Conservation (phyloP, 2,113 vertebrate genomes). For the Petromus typicus region DNA sequence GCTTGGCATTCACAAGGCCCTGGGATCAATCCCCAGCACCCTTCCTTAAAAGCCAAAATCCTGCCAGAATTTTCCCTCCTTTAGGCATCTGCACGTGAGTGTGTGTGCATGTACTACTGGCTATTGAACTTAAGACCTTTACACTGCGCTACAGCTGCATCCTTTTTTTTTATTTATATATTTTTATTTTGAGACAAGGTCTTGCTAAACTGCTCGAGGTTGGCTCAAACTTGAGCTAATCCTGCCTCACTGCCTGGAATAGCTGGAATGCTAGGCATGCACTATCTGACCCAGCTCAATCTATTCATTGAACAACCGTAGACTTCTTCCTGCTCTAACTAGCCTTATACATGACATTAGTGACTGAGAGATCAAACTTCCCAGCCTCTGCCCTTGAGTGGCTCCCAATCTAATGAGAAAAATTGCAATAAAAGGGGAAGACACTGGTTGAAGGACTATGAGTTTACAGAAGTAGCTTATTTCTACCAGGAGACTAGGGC, state of each 20-base stretch:
- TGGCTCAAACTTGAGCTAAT: background rate
- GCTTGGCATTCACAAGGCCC: background rate
- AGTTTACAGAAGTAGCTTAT: background rate
- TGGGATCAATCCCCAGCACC: background rate
- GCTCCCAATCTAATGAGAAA: conserved; percentile 9
- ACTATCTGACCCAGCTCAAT: background rate
- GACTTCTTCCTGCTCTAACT: background rate
- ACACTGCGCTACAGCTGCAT: background rate
- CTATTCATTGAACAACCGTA: background rate
- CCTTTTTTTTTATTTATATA: background rate
- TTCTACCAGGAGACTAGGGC: background rate
- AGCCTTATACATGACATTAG: background rate
- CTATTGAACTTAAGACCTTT: background rate
- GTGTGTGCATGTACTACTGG: background rate
- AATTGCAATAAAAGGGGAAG: background rate
- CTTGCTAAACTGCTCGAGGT: background rate
- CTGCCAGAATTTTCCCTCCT: conserved; percentile 30
- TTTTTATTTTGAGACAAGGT: background rate
- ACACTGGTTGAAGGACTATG: background rate
- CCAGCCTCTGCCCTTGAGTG: background rate
- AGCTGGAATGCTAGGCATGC: background rate
- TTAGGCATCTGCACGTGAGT: background rate
- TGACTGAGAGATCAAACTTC: background rate
- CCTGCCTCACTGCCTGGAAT: background rate
- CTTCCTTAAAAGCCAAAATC: background rate